Conservation (phyloP, 2,888 invertebrate genomes). For the Sarcophaga subvicina region DNA sequence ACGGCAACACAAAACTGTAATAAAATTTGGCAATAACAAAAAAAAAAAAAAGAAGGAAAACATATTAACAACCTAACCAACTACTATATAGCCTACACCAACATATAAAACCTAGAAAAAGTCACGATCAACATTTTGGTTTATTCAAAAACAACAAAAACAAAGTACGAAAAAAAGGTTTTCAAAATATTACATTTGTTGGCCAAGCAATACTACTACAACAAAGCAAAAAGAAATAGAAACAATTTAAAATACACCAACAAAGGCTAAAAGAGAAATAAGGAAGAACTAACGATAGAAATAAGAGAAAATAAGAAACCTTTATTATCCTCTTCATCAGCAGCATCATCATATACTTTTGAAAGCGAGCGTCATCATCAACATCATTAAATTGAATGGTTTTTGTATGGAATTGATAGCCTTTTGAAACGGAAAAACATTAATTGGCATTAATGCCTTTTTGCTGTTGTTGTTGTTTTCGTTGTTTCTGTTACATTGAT, state of each 20-base stretch:
- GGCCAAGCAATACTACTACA: conserved; percentile 1
- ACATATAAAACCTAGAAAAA: conserved; percentile 28
- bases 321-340: conserved; percentile 45
- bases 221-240: conserved; percentile 7
- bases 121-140: conserved; percentile 47
- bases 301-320: conserved; percentile 29
- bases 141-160: conserved; percentile 8
- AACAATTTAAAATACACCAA: conserved; percentile 26
- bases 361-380: conserved; percentile 24
- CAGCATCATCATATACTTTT: conserved; percentile 2
- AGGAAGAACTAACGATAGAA: conserved; percentile 34
- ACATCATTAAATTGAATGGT: conserved; percentile 3
- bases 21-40: conserved; percentile 43
- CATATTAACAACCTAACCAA: conserved; percentile 14
- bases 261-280: conserved; percentile 27
- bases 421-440: conserved; percentile 53
- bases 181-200: conserved; percentile 45
- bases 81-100: conserved; percentile 3
- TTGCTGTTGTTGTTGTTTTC: neutral
- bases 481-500: neutral
- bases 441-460: conserved; percentile 61
- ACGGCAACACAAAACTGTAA: conserved; percentile 28
- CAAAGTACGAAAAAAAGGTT: conserved; percentile 1
- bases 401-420: conserved; percentile 43
- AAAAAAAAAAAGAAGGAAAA: neutral